phyloP scores from a whole-genome alignment of 2,888 invertebrate species.

The Pristionchus entomophagus region DNA sequence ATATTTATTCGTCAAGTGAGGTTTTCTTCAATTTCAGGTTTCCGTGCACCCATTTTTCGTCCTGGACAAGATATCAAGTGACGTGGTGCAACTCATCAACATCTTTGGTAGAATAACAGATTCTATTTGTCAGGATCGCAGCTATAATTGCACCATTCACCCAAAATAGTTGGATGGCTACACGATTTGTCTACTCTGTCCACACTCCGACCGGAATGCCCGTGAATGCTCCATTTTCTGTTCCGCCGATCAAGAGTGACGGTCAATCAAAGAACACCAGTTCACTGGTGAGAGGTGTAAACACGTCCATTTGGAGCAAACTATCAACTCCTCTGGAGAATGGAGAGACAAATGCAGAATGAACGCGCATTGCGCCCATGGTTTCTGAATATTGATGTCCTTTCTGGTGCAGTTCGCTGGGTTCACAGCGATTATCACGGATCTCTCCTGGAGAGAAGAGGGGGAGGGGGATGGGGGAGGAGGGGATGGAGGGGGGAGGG shows the following conservation, averaged over 20 bases:
- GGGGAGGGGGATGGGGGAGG: too few relatives aligned
- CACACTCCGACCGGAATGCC: neutral
- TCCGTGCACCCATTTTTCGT: neutral
- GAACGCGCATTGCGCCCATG: neutral
- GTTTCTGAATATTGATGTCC: neutral
- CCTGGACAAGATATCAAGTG: neutral
- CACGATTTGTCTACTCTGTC: neutral
- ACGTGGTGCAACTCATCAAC: neutral
- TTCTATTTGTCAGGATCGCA: neutral
- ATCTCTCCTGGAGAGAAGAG: neutral
- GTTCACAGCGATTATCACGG: neutral
- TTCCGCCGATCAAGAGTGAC: constrained; percentile 9
- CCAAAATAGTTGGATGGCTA: neutral
- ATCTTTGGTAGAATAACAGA: neutral
- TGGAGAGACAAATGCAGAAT: neutral
- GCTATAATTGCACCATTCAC: neutral
- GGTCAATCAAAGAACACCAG: constrained; percentile 37
- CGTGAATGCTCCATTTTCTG: neutral
- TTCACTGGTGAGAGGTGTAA: neutral
- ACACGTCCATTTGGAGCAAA: constrained; percentile 3
- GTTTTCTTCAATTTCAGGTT: too few relatives aligned
- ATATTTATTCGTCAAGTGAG: too few relatives aligned
- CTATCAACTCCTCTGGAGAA: neutral
- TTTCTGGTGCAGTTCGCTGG: neutral
- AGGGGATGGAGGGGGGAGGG: neutral